Evolutionary conservation across 2,113 vertebrate genomes (phyloP), one percentile per base, ranked within the genome.

Genomic region (Lates calcarifer): DNA sequence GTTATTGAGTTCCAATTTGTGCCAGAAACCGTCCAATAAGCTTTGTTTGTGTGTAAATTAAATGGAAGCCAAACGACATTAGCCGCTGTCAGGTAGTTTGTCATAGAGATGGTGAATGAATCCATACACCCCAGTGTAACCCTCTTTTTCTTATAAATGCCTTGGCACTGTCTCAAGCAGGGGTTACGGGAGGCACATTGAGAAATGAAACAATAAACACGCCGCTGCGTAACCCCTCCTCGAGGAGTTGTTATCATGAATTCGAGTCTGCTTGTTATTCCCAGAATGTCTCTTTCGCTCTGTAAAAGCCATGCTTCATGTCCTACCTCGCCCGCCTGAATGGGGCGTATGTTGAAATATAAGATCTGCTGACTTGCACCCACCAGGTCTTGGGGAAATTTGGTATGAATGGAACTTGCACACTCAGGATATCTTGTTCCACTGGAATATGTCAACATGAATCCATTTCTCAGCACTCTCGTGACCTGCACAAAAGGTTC

Each of bases 371-470:
- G 91, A 92, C 88, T 90, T 83, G 87, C 87, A 84, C 58, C 43
- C 76, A 65, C 37, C 78, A 51, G 87, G 82, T 90, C 82, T 81
- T 79, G 81, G 84, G 88, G 89, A 90, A 81, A 88, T 49, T 77
- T 83, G 92, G 90, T 84, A 92, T 93, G 93, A 94, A 91, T 92
- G 94, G 91, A 95, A 94, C 90, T 87, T 86, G 92, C 93, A 67
- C 61, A 83, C 85, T 93, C 92, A 93, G 93, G 91, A 86, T 83
- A 84, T 93, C 86, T 90, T 67, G 82, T 87, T 91, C 85, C 79
- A 37, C 71, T 89, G 85, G 87, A 93, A 92, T 90, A 91, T 89
- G 87, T 88, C 83, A 81, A 85, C 89, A 71, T 71, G 69, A 92
- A 92, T 77, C 51, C 56, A 55, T 86, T 90, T 79, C 86, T 88